Evolutionary conservation across 2,888 invertebrate genomes (phyloP).

Genomic region (Stramonita haemastoma): DNA sequence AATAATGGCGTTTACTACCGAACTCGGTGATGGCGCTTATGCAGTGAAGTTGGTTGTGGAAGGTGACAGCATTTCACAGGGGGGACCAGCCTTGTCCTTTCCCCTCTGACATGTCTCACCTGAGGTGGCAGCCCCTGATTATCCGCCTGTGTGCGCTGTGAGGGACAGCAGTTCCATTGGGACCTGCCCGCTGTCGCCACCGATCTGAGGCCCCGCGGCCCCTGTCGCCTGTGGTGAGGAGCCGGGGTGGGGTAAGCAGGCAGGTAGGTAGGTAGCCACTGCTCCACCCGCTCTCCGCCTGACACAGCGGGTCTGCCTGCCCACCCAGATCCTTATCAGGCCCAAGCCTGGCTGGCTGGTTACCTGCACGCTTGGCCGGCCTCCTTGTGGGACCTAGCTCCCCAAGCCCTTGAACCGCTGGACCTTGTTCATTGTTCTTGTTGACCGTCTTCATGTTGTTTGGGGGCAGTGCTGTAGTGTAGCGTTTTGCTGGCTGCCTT

Average conservation of each 20-base stretch:
- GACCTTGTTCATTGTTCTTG: no score
- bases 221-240: background rate
- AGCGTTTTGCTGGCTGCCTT: no score
- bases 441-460: no score
- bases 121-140: slow-evolving; percentile 24
- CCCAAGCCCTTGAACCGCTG: background rate
- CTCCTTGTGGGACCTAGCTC: background rate
- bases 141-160: slow-evolving; percentile 34
- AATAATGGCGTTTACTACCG: no score
- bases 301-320: background rate
- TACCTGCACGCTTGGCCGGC: slow-evolving; percentile 6
- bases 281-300: background rate
- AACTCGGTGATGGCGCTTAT: no score
- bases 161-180: slow-evolving; percentile 28
- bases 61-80: slow-evolving; percentile 20
- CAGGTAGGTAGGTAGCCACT: background rate
- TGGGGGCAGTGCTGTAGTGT: no score
- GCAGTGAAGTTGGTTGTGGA: background rate
- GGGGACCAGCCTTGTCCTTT: background rate
- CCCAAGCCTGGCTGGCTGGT: background rate
- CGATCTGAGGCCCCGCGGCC: slow-evolving; percentile 18
- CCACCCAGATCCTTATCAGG: slow-evolving; percentile 37
- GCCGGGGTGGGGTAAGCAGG: background rate
- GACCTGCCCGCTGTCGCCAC: slow-evolving; percentile 32
- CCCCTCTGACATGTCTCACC: slow-evolving; percentile 19